Evolutionary conservation across 2,113 vertebrate species (phyloP).

Genomic region (Gavialis gangeticus): DNA sequence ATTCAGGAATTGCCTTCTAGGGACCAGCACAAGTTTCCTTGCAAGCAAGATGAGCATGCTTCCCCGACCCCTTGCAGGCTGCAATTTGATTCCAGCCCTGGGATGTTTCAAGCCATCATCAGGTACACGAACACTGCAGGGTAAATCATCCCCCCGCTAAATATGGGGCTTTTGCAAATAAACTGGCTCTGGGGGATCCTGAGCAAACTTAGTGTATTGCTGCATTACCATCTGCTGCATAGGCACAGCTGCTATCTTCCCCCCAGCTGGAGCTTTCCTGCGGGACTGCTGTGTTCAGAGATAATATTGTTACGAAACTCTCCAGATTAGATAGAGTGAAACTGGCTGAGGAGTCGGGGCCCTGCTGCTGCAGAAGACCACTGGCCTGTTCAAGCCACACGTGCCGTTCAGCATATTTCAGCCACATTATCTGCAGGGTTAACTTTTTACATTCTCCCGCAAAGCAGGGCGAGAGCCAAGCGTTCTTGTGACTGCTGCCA

Average conservation of each 20-base stretch:
- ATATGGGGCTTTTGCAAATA: too few species aligned
- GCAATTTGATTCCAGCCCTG: background rate
- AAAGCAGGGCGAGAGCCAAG: background rate
- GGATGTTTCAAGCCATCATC: background rate
- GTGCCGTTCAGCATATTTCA: background rate
- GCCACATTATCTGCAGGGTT: background rate
- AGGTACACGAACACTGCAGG: too few species aligned
- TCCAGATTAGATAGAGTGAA: background rate
- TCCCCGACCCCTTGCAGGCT: background rate
- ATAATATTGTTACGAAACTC: background rate
- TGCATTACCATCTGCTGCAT: background rate
- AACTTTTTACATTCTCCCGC: background rate
- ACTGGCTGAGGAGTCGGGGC: background rate
- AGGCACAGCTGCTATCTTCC: background rate
- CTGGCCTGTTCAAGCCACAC: too few species aligned
- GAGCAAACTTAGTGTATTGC: too few species aligned
- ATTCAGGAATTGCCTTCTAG: background rate
- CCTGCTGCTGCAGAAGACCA: too few species aligned
- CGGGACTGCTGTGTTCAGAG: rapidly evolving
- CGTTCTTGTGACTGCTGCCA: background rate
- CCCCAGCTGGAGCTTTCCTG: rapidly evolving
- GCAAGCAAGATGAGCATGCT: too few species aligned
- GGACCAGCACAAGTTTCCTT: too few species aligned
- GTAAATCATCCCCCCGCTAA: too few species aligned
- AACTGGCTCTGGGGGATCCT: too few species aligned